phyloP scores from a whole-genome alignment of 1,140 invertebrate genomes.

The Oreohelix idahoensis region DNA sequence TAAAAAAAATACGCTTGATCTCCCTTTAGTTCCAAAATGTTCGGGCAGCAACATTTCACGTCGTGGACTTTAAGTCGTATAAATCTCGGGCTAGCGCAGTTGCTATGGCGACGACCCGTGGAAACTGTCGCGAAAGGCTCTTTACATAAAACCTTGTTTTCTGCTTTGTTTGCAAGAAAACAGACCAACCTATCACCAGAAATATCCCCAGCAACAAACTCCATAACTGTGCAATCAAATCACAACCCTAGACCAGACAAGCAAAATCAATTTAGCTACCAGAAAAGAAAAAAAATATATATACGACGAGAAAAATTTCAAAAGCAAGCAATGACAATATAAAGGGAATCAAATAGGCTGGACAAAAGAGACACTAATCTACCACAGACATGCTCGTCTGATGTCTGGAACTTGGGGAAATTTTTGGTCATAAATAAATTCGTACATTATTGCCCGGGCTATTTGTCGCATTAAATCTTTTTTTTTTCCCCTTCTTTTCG shows the following conservation, averaged over 20 bases:
- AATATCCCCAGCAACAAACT: not conserved
- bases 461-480: not conserved
- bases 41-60: too few species aligned
- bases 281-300: not conserved
- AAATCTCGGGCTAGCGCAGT: too few species aligned
- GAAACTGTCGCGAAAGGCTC: too few species aligned
- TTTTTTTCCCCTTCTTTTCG: too few species aligned
- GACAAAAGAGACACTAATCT: not conserved
- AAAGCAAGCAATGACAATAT: conserved; percentile 11
- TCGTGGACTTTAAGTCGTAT: too few species aligned
- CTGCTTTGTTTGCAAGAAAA: not conserved
- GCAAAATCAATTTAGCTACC: not conserved
- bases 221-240: conserved; percentile 4
- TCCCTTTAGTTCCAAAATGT: too few species aligned
- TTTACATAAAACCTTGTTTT: too few species aligned
- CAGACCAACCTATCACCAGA: not conserved
- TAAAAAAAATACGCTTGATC: too few species aligned
- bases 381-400: not conserved
- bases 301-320: not conserved
- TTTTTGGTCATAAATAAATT: not conserved
- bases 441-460: not conserved
- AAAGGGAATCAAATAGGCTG: not conserved
- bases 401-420: not conserved
- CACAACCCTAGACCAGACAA: not conserved
- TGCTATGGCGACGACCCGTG: too few species aligned